Conservation (phyloP, 2,888 invertebrate species). For the Halictus ligatus region DNA sequence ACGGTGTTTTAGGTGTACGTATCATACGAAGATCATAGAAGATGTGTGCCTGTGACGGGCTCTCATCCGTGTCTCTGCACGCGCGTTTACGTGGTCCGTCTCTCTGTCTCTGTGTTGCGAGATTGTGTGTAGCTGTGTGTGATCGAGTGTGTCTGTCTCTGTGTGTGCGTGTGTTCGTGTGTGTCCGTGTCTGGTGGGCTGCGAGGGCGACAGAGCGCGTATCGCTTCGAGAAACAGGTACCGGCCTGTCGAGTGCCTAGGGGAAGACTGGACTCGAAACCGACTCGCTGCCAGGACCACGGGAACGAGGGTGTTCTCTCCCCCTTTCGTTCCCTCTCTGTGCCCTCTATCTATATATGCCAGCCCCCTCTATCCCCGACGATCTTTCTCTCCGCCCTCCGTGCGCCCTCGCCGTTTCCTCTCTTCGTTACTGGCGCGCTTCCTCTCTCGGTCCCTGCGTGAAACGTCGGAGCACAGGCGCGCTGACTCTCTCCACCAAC, state of each 20-base stretch:
- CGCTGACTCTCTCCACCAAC: constrained; percentile 64
- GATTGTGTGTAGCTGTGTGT: background rate
- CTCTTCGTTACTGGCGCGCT: constrained; percentile 51
- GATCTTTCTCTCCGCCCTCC: constrained; percentile 56
- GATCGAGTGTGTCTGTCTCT: background rate
- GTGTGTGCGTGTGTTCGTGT: background rate
- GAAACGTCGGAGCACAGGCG: constrained; percentile 67
- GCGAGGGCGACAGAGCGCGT: constrained; percentile 67
- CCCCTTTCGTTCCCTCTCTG: constrained; percentile 42
- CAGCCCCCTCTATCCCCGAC: constrained; percentile 25
- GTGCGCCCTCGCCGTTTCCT: constrained; percentile 39
- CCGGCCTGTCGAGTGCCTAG: constrained; percentile 82
- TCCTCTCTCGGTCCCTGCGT: constrained; percentile 49
- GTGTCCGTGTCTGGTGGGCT: constrained; percentile 20
- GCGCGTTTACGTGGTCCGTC: background rate
- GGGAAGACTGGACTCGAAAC: constrained; percentile 82
- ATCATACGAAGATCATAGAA: constrained; percentile 14
- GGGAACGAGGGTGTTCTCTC: constrained; percentile 61
- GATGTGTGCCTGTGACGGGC: constrained; percentile 3
- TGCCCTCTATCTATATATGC: constrained; percentile 20
- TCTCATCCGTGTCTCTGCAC: constrained; percentile 21
- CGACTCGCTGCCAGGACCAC: constrained; percentile 71
- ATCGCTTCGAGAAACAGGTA: constrained; percentile 69
- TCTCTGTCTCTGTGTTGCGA: background rate
- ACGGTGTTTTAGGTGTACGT: background rate